Conservation (phyloP, 2,113 vertebrate species). For the Petrocephalus zakoni region DNA sequence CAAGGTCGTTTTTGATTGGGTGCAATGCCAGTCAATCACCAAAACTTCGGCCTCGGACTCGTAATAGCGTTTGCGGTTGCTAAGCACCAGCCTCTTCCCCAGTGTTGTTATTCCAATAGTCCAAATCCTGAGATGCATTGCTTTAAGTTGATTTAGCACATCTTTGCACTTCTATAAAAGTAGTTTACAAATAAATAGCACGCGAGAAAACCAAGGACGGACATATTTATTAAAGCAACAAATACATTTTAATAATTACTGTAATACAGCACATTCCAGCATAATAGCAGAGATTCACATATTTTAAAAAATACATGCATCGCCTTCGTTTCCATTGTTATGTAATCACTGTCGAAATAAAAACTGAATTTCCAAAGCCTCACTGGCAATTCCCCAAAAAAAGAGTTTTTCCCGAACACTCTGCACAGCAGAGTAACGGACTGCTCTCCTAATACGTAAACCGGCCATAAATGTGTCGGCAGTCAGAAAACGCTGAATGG, state of each 20-base stretch:
- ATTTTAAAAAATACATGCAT: conserved; percentile 19
- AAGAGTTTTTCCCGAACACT: not conserved
- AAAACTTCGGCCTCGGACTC: not conserved
- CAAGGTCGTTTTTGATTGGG: not conserved
- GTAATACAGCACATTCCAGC: conserved; percentile 44
- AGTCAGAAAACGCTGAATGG: not conserved
- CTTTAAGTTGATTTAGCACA: not conserved
- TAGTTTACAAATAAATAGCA: not conserved
- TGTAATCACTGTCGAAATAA: not conserved
- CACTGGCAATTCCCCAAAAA: not conserved
- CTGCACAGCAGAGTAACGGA: not conserved
- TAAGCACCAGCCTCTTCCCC: conserved; percentile 19
- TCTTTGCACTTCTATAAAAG: not conserved
- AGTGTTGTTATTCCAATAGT: not conserved
- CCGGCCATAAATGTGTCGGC: not conserved
- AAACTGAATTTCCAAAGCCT: not conserved
- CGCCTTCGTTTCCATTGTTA: conserved; percentile 33
- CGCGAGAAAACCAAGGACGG: conserved; percentile 20
- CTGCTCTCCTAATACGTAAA: not conserved
- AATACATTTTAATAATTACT: conserved; percentile 12
- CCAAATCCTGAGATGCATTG: not conserved
- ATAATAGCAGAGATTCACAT: conserved; percentile 39
- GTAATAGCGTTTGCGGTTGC: conserved; percentile 27
- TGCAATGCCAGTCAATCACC: not conserved
- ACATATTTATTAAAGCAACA: conserved; percentile 53